These are phyloP conservation scores for Calidris pygmaea DNA, from an alignment of 2,113 vertebrate genomes.

Conservation along the genomic window DNA sequence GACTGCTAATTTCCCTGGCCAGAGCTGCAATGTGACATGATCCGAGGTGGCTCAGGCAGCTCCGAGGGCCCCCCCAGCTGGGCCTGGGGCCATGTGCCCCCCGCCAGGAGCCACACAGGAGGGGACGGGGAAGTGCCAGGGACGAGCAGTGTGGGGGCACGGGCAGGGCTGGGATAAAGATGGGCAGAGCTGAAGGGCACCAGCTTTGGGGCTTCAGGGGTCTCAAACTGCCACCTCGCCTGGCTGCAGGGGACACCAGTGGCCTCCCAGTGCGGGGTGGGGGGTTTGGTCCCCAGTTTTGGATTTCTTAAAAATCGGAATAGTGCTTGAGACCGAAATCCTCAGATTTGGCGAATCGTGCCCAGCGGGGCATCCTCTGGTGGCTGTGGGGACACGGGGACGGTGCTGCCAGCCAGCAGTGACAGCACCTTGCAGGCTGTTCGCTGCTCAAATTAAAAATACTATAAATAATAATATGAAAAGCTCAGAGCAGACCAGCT, in stretches of 20 bases:
- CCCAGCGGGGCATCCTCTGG: neutral
- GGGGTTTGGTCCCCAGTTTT: neutral
- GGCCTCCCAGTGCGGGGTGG: fast-evolving
- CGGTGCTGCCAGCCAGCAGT: neutral
- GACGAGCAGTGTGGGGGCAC: too few relatives aligned
- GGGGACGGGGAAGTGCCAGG: neutral
- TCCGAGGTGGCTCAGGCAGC: neutral
- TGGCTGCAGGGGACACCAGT: neutral
- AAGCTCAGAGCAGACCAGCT: neutral
- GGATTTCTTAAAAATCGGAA: neutral
- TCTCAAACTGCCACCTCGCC: fast-evolving
- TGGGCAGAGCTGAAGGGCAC: neutral
- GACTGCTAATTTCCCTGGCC: neutral
- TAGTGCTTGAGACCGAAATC: neutral
- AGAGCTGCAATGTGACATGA: fast-evolving
- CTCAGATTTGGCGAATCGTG: fast-evolving
- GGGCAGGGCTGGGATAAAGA: neutral
- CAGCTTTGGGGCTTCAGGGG: neutral
- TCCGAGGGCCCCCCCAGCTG: neutral
- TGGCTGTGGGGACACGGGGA: neutral
- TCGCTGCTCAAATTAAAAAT: neutral
- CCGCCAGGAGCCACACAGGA: fast-evolving
- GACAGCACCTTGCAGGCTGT: neutral
- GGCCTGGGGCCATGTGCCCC: neutral
- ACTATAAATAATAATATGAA: too few relatives aligned